These are phyloP conservation scores for Salvelinus sp. DNA, from an alignment of 2,113 vertebrate genomes.

Conservation along the genomic window DNA sequence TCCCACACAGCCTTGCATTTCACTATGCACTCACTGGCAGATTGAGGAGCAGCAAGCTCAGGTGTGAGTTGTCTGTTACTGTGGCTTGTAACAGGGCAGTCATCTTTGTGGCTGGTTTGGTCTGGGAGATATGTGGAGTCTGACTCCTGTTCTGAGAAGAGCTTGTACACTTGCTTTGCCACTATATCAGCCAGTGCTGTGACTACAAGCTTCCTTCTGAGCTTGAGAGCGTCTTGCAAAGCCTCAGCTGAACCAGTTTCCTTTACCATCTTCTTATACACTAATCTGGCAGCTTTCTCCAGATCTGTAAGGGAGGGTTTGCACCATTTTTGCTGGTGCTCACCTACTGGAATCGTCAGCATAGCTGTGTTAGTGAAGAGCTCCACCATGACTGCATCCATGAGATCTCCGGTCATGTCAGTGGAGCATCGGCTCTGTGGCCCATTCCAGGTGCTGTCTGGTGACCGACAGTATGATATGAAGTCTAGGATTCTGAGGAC, in stretches of 20 bases:
- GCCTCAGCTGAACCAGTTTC: conserved; percentile 3
- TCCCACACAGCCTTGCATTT: conserved; percentile 15
- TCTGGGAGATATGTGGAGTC: not conserved
- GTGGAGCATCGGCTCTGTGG: not conserved
- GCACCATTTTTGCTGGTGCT: not conserved
- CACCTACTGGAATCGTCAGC: not conserved
- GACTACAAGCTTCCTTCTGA: not conserved
- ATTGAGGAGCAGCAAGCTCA: not conserved
- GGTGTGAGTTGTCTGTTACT: not conserved
- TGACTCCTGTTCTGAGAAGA: not conserved
- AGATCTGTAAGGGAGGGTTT: conserved; percentile 4
- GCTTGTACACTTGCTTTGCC: not conserved
- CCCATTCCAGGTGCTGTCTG: not conserved
- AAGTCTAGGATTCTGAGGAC: conserved; percentile 4
- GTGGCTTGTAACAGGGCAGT: not conserved
- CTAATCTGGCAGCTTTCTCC: conserved; percentile 1
- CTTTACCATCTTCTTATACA: conserved; percentile 12
- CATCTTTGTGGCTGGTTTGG: not conserved
- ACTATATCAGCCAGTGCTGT: not conserved
- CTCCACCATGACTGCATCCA: conserved; percentile 21
- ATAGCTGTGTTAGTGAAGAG: not conserved
- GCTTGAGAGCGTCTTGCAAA: not conserved
- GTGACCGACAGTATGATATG: not conserved
- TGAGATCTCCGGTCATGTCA: not conserved
- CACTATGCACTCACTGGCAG: not conserved